Evolutionary conservation across 2,888 invertebrate genomes (phyloP).

Genomic region (Diloba caeruleocephala): DNA sequence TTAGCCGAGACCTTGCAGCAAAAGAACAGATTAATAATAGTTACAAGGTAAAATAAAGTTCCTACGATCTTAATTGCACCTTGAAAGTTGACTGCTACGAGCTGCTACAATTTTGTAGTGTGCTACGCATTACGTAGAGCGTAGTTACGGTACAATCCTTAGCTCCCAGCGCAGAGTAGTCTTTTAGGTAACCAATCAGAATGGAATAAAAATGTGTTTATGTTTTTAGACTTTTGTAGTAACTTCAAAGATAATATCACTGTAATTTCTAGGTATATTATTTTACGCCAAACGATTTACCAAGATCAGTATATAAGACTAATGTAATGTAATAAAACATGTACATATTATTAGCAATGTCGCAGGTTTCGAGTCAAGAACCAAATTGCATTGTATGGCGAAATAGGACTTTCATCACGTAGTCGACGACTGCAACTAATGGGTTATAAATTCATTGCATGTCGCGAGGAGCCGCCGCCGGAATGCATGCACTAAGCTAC

Average conservation of each 20-base stretch:
- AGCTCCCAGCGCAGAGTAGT: slow-evolving; percentile 25
- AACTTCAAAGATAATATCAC: no score
- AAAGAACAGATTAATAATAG: slow-evolving; percentile 23
- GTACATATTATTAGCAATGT: not conserved
- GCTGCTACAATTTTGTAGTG: slow-evolving; percentile 35
- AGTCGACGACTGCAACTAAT: slow-evolving; percentile 41
- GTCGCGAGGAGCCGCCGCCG: slow-evolving; percentile 36
- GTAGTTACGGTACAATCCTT: slow-evolving; percentile 45
- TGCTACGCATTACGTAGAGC: slow-evolving; percentile 46
- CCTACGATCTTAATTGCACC: slow-evolving; percentile 32
- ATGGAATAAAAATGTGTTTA: slow-evolving; percentile 15
- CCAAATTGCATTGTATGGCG: slow-evolving; percentile 38
- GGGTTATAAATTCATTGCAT: slow-evolving; percentile 61
- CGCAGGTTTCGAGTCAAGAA: slow-evolving; percentile 25
- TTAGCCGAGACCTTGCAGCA: slow-evolving; percentile 25
- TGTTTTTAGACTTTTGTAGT: no score
- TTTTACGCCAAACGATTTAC: no score
- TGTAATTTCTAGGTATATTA: no score
- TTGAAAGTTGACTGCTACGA: slow-evolving; percentile 44
- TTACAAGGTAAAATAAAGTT: slow-evolving; percentile 34
- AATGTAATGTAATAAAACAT: not conserved
- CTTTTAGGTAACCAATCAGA: slow-evolving; percentile 40
- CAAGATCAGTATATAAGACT: not conserved
- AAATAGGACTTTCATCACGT: slow-evolving; percentile 61
- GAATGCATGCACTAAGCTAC: slow-evolving; percentile 20